phyloP scores from a whole-genome alignment of 2,797 vertebrate genomes.

The Lacerta viridis region DNA sequence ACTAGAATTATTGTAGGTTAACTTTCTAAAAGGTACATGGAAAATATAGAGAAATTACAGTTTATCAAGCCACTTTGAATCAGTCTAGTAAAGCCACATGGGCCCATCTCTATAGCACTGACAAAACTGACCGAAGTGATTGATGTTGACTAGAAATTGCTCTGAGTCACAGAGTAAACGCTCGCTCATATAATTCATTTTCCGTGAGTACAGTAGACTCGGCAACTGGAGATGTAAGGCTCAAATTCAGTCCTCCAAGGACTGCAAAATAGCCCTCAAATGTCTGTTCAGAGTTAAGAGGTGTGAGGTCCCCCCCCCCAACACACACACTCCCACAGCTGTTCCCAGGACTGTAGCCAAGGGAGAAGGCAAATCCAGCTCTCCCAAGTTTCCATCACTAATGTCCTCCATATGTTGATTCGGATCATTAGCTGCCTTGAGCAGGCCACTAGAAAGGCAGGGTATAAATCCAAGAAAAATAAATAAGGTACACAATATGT shows the following conservation, averaged over 20 bases:
- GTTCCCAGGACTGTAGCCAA: neutral
- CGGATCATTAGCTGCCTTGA: neutral
- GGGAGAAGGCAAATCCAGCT: neutral
- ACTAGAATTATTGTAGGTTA: neutral
- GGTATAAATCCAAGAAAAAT: neutral
- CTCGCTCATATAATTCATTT: neutral
- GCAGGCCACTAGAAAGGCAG: neutral
- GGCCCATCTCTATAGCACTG: neutral
- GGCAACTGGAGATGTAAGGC: neutral
- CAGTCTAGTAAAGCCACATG: neutral
- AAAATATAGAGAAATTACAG: neutral
- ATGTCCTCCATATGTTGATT: neutral
- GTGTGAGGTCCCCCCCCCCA: neutral
- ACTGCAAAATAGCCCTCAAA: too few relatives aligned
- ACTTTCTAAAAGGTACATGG: fast-evolving
- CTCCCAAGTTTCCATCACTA: neutral
- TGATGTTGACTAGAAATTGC: neutral
- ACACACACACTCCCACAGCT: too few relatives aligned
- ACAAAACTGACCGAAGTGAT: neutral
- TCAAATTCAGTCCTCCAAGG: too few relatives aligned
- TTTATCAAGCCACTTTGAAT: neutral
- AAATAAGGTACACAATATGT: too few relatives aligned
- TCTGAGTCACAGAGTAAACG: neutral
- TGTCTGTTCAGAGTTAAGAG: neutral
- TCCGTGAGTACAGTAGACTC: neutral